phyloP scores from a whole-genome alignment of 2,113 vertebrate species.

The Brienomyrus brachyistius region DNA sequence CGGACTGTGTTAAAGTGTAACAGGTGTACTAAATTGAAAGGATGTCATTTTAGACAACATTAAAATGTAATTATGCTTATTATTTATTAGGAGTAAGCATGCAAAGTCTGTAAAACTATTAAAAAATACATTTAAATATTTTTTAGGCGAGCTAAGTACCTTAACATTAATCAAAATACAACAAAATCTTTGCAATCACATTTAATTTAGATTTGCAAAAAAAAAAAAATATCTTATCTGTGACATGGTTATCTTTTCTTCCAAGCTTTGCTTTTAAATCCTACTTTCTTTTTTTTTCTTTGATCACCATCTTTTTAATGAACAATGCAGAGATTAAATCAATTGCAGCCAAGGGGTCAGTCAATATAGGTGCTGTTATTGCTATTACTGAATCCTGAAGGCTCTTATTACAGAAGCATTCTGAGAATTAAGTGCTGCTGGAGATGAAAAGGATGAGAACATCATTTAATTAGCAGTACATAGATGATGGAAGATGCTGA shows the following conservation, averaged over 20 bases:
- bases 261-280: background rate
- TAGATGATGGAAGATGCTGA: background rate
- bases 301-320: background rate
- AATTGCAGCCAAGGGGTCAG: background rate
- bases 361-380: background rate
- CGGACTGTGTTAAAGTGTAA: background rate
- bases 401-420: background rate
- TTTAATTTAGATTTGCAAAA: background rate
- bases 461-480: background rate
- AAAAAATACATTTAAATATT: background rate
- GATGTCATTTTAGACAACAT: background rate
- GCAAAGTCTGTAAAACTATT: background rate
- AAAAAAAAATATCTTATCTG: background rate
- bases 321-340: background rate
- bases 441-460: background rate
- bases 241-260: background rate
- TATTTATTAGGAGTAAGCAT: background rate
- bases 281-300: background rate
- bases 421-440: background rate
- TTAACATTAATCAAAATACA: background rate
- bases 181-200: background rate
- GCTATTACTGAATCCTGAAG: background rate
- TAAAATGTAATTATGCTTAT: constrained; percentile 2
- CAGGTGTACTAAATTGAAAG: constrained; percentile 3
- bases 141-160: background rate